Evolutionary conservation across 2,113 vertebrate species (phyloP), one percentile per base, ranked within the genome.

Genomic region (Eulacestoma nigropectus): DNA sequence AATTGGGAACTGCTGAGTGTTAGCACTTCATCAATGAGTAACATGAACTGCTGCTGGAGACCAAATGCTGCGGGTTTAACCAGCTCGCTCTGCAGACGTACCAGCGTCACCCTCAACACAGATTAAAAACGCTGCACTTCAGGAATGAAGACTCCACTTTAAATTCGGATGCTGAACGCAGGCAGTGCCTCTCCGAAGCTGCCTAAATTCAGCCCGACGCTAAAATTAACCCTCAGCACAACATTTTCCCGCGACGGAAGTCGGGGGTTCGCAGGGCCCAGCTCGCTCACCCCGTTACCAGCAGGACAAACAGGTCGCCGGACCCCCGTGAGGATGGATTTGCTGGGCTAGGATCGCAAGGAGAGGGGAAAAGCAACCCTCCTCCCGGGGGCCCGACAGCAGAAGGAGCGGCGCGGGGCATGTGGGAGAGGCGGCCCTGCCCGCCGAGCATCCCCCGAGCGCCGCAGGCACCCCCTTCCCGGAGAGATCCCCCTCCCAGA

Each of bases 51-150:
- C 75, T 13, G 21, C 23, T 1, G 25, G 11, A 29, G 30, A 29
- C 15, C n/a, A 8, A 41, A 42, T 2, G 21, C 33, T 16, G 23
- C 3, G 32, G 25, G 23, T 21, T 21, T 17, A 25, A 55, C 12
- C 73, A 27, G 27, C 27, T 64, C 4, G 2, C 52, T 7, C 59
- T 16, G 27, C 46, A 25, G n/a, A 8, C 0, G 0, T 1, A 21
- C n/a, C 44, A n/a, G 49, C 7, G 30, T 7, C n/a, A 56, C 22
- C 37, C 30, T 17, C 19, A 4, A 39, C 20, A 21, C 2, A 21
- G 1, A 39, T 0, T 3, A 21, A 32, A 72, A 63, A 29, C 13
- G 3, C 27, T 4, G 4, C 57, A 19, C 16, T 26, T 56, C 56
- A 46, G 30, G 50, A n/a, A 41, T 1, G 23, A 74, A 67, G 2